phyloP scores from a whole-genome alignment of 64 coral and sea anemone species.

The Catalaphyllia jardinei region DNA sequence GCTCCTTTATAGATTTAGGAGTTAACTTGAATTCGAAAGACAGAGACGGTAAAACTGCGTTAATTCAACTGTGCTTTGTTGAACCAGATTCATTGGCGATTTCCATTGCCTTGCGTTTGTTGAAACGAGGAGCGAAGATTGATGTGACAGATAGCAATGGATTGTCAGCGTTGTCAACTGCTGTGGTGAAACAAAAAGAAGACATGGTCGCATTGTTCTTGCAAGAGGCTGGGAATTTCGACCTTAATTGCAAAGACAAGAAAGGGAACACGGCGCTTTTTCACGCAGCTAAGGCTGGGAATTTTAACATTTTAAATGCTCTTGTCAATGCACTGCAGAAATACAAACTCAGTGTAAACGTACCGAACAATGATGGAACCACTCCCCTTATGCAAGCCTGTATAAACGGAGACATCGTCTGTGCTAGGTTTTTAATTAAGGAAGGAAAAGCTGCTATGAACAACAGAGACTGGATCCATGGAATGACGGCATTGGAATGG shows the following conservation, averaged over 20 bases:
- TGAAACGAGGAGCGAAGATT: constrained; percentile 62
- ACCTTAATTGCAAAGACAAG: constrained; percentile 71
- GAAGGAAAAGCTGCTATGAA: constrained; percentile 78
- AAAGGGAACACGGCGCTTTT: constrained; percentile 83
- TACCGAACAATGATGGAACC: constrained; percentile 64
- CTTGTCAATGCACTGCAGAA: constrained; percentile 50
- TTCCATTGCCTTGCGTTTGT: constrained; percentile 48
- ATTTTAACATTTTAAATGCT: constrained; percentile 62
- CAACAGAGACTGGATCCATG: constrained; percentile 60
- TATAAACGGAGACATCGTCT: constrained; percentile 34
- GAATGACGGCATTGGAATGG: constrained; percentile 82
- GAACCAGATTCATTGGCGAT: constrained; percentile 62
- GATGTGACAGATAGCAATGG: constrained; percentile 61
- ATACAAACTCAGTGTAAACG: constrained; percentile 83
- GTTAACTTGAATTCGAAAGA: constrained; percentile 61
- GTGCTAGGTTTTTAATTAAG: constrained; percentile 45
- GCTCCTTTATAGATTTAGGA: constrained; percentile 47
- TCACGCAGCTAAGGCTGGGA: constrained; percentile 57
- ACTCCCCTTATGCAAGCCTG: constrained; percentile 81
- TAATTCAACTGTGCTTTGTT: constrained; percentile 78
- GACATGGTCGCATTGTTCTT: constrained; percentile 62
- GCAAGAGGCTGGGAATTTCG: constrained; percentile 51
- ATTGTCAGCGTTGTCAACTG: constrained; percentile 47
- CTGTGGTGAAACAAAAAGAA: constrained; percentile 65
- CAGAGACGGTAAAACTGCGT: constrained; percentile 62